phyloP scores from a whole-genome alignment of 2,113 vertebrate species.

The Cinclus mexicanus region DNA sequence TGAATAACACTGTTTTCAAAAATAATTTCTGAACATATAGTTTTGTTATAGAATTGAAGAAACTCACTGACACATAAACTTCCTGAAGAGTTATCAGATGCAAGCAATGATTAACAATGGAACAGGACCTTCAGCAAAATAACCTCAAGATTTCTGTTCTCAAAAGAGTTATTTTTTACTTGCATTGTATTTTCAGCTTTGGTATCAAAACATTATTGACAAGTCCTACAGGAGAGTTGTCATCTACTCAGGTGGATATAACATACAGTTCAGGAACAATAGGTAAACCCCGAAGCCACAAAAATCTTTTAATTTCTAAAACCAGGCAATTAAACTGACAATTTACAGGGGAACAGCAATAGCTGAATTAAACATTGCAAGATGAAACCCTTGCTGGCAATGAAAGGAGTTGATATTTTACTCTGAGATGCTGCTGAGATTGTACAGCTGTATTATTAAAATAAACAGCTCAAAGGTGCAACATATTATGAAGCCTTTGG shows the following conservation, averaged over 20 bases:
- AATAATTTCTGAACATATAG: neutral
- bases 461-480: slow-evolving; percentile 50
- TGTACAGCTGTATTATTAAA: slow-evolving; percentile 52
- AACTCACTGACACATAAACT: neutral
- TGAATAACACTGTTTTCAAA: neutral
- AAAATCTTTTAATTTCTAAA: slow-evolving; percentile 42
- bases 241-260: neutral
- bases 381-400: slow-evolving; percentile 40
- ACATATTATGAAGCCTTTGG: neutral
- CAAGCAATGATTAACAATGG: neutral
- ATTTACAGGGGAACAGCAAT: neutral
- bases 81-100: neutral
- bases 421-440: neutral
- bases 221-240: slow-evolving; percentile 5
- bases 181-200: neutral
- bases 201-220: slow-evolving; percentile 17
- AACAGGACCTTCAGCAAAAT: neutral
- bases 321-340: slow-evolving; percentile 42
- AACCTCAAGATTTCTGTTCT: slow-evolving; percentile 12
- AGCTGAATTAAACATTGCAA: slow-evolving; percentile 61
- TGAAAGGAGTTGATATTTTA: slow-evolving; percentile 37
- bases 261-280: neutral
- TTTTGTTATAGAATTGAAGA: neutral
- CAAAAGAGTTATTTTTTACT: neutral
- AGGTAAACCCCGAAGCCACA: slow-evolving; percentile 27